Conservation (phyloP, 2,797 vertebrate species). For the Takifugu ocellatus region DNA sequence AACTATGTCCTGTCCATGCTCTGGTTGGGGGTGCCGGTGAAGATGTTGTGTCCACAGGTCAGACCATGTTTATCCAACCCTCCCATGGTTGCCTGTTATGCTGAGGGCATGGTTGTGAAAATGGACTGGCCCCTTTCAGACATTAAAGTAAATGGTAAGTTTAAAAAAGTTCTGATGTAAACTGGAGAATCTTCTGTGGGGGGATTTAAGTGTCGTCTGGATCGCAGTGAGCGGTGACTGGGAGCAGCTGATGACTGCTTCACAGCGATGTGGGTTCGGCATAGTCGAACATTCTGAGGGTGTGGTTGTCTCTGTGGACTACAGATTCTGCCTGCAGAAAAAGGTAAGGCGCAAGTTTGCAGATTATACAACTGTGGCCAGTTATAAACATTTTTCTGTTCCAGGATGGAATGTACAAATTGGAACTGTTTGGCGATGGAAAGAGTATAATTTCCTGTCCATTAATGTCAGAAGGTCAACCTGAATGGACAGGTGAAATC, state of each 20-base stretch:
- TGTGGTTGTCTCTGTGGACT: constrained; percentile 60
- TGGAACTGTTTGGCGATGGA: constrained; percentile 53
- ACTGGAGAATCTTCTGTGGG: too few species aligned
- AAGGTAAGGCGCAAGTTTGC: constrained; percentile 34
- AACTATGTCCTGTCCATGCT: constrained; percentile 65
- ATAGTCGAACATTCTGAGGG: constrained; percentile 63
- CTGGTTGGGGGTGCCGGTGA: constrained; percentile 67
- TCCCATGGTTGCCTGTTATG: constrained; percentile 69
- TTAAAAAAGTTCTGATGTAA: neutral
- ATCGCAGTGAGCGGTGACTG: constrained; percentile 64
- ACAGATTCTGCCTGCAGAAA: constrained; percentile 60
- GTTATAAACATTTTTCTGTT: constrained; percentile 5
- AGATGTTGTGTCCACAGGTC: constrained; percentile 67
- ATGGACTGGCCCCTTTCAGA: constrained; percentile 31
- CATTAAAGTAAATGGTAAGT: constrained; percentile 69
- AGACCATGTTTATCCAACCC: constrained; percentile 33
- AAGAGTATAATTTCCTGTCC: constrained; percentile 67
- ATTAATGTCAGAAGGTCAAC: constrained; percentile 10
- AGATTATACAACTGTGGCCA: neutral
- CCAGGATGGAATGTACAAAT: constrained; percentile 69
- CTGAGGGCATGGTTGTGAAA: constrained; percentile 71
- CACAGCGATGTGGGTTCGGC: constrained; percentile 65
- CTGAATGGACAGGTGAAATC: neutral
- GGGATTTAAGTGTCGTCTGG: rapidly evolving
- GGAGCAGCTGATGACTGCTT: constrained; percentile 57